Evolutionary conservation across 2,888 invertebrate species (phyloP).

Genomic region (Cephus sareptanus): DNA sequence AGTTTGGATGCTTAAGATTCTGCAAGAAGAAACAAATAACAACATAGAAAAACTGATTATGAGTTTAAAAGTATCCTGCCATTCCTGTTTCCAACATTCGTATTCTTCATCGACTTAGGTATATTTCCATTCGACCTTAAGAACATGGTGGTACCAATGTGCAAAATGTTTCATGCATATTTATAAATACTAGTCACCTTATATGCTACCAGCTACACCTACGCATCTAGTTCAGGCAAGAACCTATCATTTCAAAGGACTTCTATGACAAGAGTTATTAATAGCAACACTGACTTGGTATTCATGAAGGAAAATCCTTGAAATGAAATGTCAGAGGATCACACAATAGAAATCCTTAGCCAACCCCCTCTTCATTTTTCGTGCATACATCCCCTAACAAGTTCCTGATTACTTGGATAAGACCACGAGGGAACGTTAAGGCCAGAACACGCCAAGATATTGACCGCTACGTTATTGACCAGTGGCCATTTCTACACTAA

Average conservation of each 20-base stretch:
- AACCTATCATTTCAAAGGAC: not conserved
- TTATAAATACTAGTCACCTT: not conserved
- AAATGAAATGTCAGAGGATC: constrained; percentile 38
- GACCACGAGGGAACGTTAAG: constrained; percentile 2
- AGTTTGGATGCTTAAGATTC: constrained; percentile 98
- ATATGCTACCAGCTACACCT: not conserved
- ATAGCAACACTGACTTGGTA: constrained; percentile 6
- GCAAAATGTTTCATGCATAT: not conserved
- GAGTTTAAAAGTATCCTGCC: not conserved
- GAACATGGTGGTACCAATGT: not conserved
- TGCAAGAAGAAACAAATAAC: constrained; percentile 65
- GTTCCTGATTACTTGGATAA: constrained; percentile 39
- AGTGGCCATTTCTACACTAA: constrained; percentile 42
- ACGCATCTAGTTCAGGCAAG: not conserved
- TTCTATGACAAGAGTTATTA: constrained; percentile 2
- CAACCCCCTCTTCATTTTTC: constrained; percentile 15
- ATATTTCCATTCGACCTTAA: not conserved
- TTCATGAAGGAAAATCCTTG: constrained; percentile 30
- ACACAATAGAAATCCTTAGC: constrained; percentile 14
- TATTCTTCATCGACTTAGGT: not conserved
- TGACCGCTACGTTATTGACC: constrained; percentile 62
- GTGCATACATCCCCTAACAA: constrained; percentile 34
- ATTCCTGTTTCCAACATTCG: not conserved
- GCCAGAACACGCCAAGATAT: constrained; percentile 57
- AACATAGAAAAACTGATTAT: not conserved